Conservation (phyloP, 1,140 invertebrate species). For the Gerris buenoi region DNA sequence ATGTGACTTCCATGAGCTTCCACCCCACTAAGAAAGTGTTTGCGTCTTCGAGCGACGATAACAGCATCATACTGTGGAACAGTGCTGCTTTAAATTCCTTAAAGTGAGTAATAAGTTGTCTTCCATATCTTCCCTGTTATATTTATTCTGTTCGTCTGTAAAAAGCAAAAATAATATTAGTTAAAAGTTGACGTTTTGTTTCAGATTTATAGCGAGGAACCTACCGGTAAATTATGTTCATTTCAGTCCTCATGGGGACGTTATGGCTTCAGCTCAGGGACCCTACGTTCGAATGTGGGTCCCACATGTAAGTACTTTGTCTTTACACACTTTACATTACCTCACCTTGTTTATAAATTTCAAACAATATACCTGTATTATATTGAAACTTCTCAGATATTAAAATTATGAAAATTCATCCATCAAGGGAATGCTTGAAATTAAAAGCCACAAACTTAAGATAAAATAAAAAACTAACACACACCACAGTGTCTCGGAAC, state of each 20-base stretch:
- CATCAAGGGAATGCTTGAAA: too few species aligned
- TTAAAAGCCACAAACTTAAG: too few species aligned
- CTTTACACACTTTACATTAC: too few species aligned
- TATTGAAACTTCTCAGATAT: too few species aligned
- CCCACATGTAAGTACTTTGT: slow-evolving; percentile 47
- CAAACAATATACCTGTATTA: too few species aligned
- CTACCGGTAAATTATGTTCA: slow-evolving; percentile 12
- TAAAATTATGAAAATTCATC: too few species aligned
- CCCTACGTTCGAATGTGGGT: slow-evolving; percentile 73
- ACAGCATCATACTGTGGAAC: slow-evolving; percentile 12
- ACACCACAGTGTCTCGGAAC: too few species aligned
- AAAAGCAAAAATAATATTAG: too few species aligned
- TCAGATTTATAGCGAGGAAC: slow-evolving; percentile 9
- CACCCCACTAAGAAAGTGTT: slow-evolving; percentile 63
- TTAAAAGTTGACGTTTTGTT: slow-evolving; percentile 2
- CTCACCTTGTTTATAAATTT: too few species aligned
- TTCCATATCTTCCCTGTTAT: too few species aligned
- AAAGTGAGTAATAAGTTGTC: background rate
- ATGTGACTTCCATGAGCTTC: slow-evolving; percentile 47
- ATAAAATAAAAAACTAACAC: too few species aligned
- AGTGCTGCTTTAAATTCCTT: slow-evolving; percentile 5
- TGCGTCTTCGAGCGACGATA: slow-evolving; percentile 41
- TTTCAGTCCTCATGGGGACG: slow-evolving; percentile 11
- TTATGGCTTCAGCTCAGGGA: slow-evolving; percentile 45
- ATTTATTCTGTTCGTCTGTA: too few species aligned